Evolutionary conservation across 2,113 vertebrate species (phyloP), one percentile per base, ranked within the genome.

Genomic region (Saguinus imperator): DNA sequence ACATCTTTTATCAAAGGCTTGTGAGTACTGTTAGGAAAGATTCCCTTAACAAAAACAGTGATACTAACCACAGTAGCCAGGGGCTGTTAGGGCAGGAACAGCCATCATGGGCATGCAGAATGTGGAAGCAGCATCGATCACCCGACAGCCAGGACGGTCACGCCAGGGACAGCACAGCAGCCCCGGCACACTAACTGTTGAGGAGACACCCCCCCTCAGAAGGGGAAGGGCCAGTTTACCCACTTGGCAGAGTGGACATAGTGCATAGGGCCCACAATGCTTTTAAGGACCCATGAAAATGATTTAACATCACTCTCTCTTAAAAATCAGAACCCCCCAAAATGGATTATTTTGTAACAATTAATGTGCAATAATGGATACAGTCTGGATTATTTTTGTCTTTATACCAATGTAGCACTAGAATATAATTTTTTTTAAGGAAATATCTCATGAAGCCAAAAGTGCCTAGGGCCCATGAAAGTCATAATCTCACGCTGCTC

Each of bases 361-460:
- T 32, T 43, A 75, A 70, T 82, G 27, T 68, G 1, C 58, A 86
- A 79, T 37, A 79, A 55, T 37, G 85, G 76, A 61, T 52, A 5
- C n/a, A 48, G 12, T 68, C 76, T 92, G 23, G 12, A 86, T 87
- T 96, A 37, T 43, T 16, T 48, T 89, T 97, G 35, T 61, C 13
- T 79, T 90, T 83, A 84, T 75, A 40, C 8, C 27, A 75, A 80
- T 0, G 3, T 17, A 45, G 23, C 72, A 37, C 79, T 58, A 61
- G 91, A 91, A 64, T 40, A 76, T 10, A 21, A 57, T 27, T 83
- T 58, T 40, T 84, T 84, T 90, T 64, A 43, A 61, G 57, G 48
- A n/a, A 85, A 18, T 12, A 82, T 11, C 18, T 3, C 25, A 12
- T n/a, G 17, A 88, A 77, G 14, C 25, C 50, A 55, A 21, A 93